Evolutionary conservation across 2,888 invertebrate genomes (phyloP).

Genomic region (Hemicrepidius hirtus): DNA sequence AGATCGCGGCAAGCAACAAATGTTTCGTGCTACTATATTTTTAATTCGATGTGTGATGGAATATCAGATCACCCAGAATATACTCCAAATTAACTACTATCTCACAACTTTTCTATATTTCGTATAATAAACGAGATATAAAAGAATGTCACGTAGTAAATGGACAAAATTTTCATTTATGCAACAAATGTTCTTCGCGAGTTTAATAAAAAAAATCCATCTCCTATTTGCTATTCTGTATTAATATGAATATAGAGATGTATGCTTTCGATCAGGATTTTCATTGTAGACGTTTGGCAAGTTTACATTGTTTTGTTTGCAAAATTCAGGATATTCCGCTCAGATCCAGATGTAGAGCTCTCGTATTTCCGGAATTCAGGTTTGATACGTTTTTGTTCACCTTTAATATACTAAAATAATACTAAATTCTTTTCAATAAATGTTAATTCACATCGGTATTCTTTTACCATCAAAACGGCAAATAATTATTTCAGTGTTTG

Average conservation of each 20-base stretch:
- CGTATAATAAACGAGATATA: no score
- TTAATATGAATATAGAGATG: neutral
- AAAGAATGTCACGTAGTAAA: no score
- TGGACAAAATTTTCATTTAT: neutral
- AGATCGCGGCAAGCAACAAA: no score
- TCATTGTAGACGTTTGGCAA: neutral
- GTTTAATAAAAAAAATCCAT: neutral
- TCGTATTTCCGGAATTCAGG: neutral
- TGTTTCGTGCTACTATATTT: no score
- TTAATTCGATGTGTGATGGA: no score
- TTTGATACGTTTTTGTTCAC: neutral
- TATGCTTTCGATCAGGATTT: slow-evolving; percentile 7
- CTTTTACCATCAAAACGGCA: no score
- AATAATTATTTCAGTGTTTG: no score
- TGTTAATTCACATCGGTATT: neutral
- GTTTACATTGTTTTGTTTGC: slow-evolving; percentile 12
- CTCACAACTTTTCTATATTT: no score
- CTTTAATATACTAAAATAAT: neutral
- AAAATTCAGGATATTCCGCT: slow-evolving; percentile 7
- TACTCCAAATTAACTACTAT: no score
- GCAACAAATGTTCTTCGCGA: neutral
- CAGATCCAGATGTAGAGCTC: neutral
- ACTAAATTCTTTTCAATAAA: neutral
- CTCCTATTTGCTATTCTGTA: neutral
- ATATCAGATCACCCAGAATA: no score